Percentiles rank a stretch among this genome's conserved stretches.
phyloP scores from a whole-genome alignment of 2,113 vertebrate genomes.

The Urocolius indicus region DNA sequence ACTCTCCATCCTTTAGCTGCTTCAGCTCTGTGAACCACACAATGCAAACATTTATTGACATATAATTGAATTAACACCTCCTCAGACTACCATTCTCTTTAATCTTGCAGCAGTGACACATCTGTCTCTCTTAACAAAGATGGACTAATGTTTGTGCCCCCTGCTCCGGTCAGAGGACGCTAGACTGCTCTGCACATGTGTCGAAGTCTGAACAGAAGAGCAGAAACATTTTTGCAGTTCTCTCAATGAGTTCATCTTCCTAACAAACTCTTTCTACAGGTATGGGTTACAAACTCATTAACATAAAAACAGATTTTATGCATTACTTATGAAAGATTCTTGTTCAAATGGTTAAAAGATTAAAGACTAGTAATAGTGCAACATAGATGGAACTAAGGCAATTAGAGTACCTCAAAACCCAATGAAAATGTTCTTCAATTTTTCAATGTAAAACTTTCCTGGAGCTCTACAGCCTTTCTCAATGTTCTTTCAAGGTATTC shows the following conservation, averaged over 20 bases:
- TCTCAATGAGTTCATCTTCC: not conserved
- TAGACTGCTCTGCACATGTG: accelerated
- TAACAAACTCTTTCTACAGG: not conserved
- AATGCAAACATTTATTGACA: not conserved
- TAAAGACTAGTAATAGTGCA: slow-evolving; percentile 11
- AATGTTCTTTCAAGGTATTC: slow-evolving; percentile 18
- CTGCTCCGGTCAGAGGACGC: accelerated
- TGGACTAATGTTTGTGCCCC: not conserved
- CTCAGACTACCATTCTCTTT: not conserved
- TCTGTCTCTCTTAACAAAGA: not conserved
- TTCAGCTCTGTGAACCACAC: not conserved
- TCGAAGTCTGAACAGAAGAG: not conserved
- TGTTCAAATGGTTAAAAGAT: slow-evolving; percentile 41
- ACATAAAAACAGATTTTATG: slow-evolving; percentile 16
- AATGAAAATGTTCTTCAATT: slow-evolving; percentile 25
- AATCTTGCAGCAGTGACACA: not conserved
- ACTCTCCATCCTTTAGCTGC: not conserved
- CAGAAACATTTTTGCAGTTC: not conserved
- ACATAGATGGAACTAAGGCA: not conserved
- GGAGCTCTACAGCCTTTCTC: slow-evolving; percentile 2
- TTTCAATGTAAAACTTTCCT: slow-evolving; percentile 52
- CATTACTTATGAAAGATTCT: not conserved
- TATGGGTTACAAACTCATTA: not conserved
- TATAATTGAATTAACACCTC: not conserved
- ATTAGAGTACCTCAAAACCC: slow-evolving; percentile 30